Percentiles rank a stretch among this genome's conserved stretches.
Conservation (phyloP, 1,140 invertebrate species). For the Camponotus pennsylvanicus region DNA sequence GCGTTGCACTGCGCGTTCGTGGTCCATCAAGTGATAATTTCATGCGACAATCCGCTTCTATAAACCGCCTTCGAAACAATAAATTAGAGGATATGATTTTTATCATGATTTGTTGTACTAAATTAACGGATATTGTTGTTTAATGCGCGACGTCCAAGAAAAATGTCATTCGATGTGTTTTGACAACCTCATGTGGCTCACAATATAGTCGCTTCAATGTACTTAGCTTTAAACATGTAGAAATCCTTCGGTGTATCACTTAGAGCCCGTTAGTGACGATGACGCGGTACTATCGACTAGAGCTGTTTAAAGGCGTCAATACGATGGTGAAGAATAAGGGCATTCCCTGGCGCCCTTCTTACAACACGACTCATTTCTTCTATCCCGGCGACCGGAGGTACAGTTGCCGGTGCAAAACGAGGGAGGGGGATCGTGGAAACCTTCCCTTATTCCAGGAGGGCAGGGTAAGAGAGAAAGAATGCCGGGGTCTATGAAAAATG, state of each 20-base stretch:
- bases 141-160: not conserved
- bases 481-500: slow-evolving; percentile 85
- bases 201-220: slow-evolving; percentile 33
- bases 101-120: slow-evolving; percentile 28
- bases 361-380: slow-evolving; percentile 48
- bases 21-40: slow-evolving; percentile 46
- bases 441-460: slow-evolving; percentile 71
- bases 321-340: slow-evolving; percentile 70
- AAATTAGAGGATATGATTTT: slow-evolving; percentile 22
- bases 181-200: slow-evolving; percentile 20
- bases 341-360: slow-evolving; percentile 41
- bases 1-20: not conserved
- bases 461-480: slow-evolving; percentile 57
- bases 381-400: slow-evolving; percentile 34
- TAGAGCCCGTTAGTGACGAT: slow-evolving; percentile 67
- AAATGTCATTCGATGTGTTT: slow-evolving; percentile 26
- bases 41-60: not conserved
- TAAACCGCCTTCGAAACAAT: slow-evolving; percentile 29
- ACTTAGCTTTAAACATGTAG: slow-evolving; percentile 50
- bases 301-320: slow-evolving; percentile 69
- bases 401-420: slow-evolving; percentile 66
- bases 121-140: slow-evolving; percentile 31
- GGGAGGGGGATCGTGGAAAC: slow-evolving; percentile 77
- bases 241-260: slow-evolving; percentile 38
- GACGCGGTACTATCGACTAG: slow-evolving; percentile 69